Conservation (phyloP, 1,140 invertebrate genomes). For the Cherax destructor region DNA sequence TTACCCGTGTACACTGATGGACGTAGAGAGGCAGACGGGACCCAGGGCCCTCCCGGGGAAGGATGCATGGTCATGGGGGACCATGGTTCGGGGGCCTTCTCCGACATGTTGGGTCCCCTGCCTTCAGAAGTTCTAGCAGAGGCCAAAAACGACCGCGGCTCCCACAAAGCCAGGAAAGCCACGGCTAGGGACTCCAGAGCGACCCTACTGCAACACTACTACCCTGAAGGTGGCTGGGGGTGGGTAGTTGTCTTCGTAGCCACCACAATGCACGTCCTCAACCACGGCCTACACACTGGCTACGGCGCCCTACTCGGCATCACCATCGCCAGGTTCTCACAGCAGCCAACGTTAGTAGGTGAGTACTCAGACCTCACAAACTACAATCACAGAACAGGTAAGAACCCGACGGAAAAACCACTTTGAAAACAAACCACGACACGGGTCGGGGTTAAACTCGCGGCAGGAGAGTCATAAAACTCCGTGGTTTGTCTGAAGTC, state of each 20-base stretch:
- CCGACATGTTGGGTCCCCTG: slow-evolving; percentile 3
- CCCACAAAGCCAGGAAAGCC: not conserved
- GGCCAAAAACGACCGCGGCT: not conserved
- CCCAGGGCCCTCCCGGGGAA: not conserved
- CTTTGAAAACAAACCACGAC: not conserved
- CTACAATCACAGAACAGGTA: not conserved
- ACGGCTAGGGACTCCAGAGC: slow-evolving; percentile 31
- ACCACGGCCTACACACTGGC: slow-evolving; percentile 51
- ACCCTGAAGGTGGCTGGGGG: slow-evolving; percentile 60
- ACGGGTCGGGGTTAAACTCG: not conserved
- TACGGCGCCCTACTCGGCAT: slow-evolving; percentile 49
- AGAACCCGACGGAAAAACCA: not conserved
- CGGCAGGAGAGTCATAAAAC: not conserved
- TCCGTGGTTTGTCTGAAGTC: not conserved
- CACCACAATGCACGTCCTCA: slow-evolving; percentile 32
- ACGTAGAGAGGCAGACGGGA: not conserved
- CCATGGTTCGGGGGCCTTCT: not conserved
- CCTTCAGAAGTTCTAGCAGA: slow-evolving; percentile 1
- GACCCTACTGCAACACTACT: slow-evolving; percentile 60
- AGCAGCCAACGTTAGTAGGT: slow-evolving; percentile 51
- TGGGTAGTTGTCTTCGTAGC: slow-evolving; percentile 55
- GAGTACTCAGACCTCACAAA: not conserved
- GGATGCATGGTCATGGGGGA: slow-evolving; percentile 2
- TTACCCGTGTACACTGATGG: slow-evolving; percentile 41
- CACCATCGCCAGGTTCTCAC: slow-evolving; percentile 34